A percentile compares a stretch with the other conserved stretches of the same genome.
Conservation (phyloP, 2,888 invertebrate species). For the Linnaemya tessellans region DNA sequence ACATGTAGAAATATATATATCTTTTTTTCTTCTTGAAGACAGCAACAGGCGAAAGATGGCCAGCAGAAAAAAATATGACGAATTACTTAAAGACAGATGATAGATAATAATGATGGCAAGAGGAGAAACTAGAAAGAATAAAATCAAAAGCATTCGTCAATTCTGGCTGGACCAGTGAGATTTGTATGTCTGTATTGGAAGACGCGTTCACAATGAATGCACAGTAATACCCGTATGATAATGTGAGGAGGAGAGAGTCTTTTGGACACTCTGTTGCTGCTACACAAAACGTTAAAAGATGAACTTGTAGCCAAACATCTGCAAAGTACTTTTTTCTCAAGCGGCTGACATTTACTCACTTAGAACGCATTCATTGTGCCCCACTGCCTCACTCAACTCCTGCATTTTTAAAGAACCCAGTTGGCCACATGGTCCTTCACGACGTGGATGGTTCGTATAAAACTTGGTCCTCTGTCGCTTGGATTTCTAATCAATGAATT, state of each 20-base stretch:
- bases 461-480: too few species aligned
- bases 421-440: neutral
- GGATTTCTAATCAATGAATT: too few species aligned
- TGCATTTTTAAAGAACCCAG: neutral
- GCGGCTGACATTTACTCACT: constrained; percentile 6
- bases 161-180: constrained; percentile 33
- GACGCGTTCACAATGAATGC: constrained; percentile 1
- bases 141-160: constrained; percentile 29
- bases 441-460: too few species aligned
- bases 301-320: neutral
- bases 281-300: neutral
- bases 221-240: too few species aligned
- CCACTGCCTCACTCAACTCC: neutral
- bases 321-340: neutral
- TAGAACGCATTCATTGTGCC: constrained; percentile 6
- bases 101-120: constrained; percentile 47
- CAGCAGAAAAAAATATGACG: constrained; percentile 43
- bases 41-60: neutral
- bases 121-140: neutral
- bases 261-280: neutral
- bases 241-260: neutral
- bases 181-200: constrained; percentile 40
- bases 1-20: neutral
- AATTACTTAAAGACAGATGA: constrained; percentile 67
- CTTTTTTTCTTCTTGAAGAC: neutral